Percentiles rank a stretch among this genome's conserved stretches.
Conservation (phyloP, 2,797 vertebrate species). For the Gouania willdenowi region DNA sequence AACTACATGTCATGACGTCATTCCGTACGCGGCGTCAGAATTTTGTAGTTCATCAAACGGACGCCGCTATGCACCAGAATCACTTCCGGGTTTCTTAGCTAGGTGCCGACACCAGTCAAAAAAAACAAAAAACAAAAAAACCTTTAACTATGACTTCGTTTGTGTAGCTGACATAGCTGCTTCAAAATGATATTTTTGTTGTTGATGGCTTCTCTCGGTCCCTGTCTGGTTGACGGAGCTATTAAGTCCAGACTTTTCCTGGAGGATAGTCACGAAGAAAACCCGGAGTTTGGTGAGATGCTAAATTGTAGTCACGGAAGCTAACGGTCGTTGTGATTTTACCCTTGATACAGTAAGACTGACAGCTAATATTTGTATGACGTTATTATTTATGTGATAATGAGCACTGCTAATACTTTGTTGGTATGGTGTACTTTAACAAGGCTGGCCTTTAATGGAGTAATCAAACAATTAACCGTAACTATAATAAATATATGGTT, state of each 20-base stretch:
- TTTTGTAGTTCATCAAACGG: conserved; percentile 10
- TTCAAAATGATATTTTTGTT: conserved; percentile 40
- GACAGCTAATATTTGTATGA: background rate
- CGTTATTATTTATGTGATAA: too few relatives aligned
- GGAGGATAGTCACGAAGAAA: conserved; percentile 40
- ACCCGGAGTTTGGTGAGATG: conserved; percentile 63
- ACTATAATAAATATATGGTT: too few relatives aligned
- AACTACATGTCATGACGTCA: too few relatives aligned
- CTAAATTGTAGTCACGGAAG: conserved; percentile 4
- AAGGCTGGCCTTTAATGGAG: too few relatives aligned
- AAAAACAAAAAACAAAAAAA: too few relatives aligned
- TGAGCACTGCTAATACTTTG: too few relatives aligned
- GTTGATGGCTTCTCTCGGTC: conserved; percentile 31
- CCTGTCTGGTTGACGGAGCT: conserved; percentile 46
- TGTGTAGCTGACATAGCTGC: background rate
- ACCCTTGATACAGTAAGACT: background rate
- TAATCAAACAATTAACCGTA: too few relatives aligned
- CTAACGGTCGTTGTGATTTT: conserved; percentile 17
- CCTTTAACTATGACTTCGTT: conserved; percentile 28
- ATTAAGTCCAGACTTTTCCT: conserved; percentile 27
- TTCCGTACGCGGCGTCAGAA: too few relatives aligned
- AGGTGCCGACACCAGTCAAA: background rate
- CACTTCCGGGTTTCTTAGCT: conserved; percentile 57
- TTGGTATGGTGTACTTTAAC: background rate
- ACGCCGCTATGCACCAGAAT: conserved; percentile 41